Conservation (phyloP, 2,888 invertebrate genomes). For the Rambutsinella grinnellia region DNA sequence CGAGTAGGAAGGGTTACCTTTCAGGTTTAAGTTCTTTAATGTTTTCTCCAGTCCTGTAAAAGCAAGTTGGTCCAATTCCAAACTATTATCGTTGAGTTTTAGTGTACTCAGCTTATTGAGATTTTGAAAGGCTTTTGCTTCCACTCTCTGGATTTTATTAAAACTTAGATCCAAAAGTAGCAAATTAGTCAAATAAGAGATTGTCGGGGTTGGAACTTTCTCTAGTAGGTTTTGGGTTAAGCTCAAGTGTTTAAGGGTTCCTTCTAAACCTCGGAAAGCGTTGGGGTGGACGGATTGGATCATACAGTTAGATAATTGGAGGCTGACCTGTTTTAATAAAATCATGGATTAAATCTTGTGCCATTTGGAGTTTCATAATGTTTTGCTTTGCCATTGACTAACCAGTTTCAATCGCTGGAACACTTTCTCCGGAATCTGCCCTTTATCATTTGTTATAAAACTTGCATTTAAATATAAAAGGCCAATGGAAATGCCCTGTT, state of each 20-base stretch:
- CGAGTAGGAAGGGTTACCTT: constrained; percentile 72
- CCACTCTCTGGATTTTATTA: constrained; percentile 81
- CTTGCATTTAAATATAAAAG: constrained; percentile 91
- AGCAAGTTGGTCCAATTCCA: constrained; percentile 77
- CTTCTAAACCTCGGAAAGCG: constrained; percentile 87
- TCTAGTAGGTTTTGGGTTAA: constrained; percentile 75
- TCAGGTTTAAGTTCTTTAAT: constrained; percentile 89
- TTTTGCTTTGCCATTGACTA: no score
- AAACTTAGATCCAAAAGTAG: constrained; percentile 87
- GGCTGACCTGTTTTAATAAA: constrained; percentile 71
- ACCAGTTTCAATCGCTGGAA: constrained; percentile 63
- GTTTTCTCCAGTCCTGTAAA: constrained; percentile 85
- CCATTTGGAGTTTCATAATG: no score
- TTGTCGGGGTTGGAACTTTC: constrained; percentile 82
- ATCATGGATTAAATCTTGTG: constrained; percentile 12
- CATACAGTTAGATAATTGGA: constrained; percentile 87
- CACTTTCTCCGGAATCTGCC: constrained; percentile 59
- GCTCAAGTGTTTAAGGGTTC: constrained; percentile 61
- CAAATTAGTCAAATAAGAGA: constrained; percentile 78
- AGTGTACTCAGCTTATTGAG: constrained; percentile 82
- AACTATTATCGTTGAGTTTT: constrained; percentile 89
- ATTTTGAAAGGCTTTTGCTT: constrained; percentile 82
- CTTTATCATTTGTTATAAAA: constrained; percentile 72
- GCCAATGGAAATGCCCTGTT: constrained; percentile 83
- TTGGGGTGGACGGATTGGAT: constrained; percentile 79